A percentile compares a stretch with the other conserved stretches of the same genome.
These are phyloP conservation scores for Plagiodera versicolora DNA, from an alignment of 2,888 invertebrate species.

Conservation along the genomic window DNA sequence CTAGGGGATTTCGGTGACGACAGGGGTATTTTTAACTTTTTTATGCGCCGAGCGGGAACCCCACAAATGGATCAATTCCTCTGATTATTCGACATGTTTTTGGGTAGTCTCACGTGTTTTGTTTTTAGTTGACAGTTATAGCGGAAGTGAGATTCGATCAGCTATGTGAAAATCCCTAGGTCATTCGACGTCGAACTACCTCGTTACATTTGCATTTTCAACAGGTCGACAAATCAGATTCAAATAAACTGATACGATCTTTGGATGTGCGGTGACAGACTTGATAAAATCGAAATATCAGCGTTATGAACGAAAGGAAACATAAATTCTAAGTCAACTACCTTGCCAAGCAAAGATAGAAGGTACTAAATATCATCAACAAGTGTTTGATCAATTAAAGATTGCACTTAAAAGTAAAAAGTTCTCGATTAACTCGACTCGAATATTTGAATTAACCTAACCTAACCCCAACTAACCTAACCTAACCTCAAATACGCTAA, in stretches of 20 bases:
- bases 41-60: too few relatives aligned
- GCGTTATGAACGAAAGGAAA: background rate
- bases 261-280: background rate
- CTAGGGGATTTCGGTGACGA: conserved; percentile 10
- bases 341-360: too few relatives aligned
- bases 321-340: too few relatives aligned
- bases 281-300: background rate
- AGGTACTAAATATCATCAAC: too few relatives aligned
- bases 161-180: conserved; percentile 22
- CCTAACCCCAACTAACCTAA: too few relatives aligned
- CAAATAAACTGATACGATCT: background rate
- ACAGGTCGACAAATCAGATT: background rate
- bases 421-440: too few relatives aligned
- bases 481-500: too few relatives aligned
- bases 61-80: too few relatives aligned
- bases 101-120: background rate
- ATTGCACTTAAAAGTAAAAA: too few relatives aligned
- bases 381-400: too few relatives aligned
- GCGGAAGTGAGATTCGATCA: conserved; percentile 37
- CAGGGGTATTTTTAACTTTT: background rate
- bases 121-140: conserved; percentile 18
- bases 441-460: too few relatives aligned
- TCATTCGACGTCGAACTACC: background rate
- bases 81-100: too few relatives aligned
- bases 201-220: background rate